These are phyloP conservation scores for Camponotus pennsylvanicus DNA, from an alignment of 1,140 invertebrate species.

Conservation along the genomic window DNA sequence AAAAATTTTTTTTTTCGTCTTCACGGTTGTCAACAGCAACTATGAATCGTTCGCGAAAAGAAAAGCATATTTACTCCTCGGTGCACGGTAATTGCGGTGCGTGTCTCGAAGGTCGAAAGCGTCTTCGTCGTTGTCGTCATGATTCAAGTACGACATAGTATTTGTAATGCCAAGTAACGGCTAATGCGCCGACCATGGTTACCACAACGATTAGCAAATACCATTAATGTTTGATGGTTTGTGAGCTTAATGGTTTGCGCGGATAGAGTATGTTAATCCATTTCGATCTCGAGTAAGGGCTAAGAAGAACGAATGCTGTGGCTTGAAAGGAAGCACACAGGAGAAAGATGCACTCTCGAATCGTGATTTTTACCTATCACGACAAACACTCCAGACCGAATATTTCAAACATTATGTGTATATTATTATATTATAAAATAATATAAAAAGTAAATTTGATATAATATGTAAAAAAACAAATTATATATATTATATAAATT, in stretches of 20 bases:
- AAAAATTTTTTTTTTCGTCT: not conserved
- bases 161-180: conserved; percentile 22
- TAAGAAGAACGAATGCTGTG: not conserved
- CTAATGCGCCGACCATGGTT: conserved; percentile 18
- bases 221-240: conserved; percentile 41
- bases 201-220: conserved; percentile 43
- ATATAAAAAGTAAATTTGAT: no score
- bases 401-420: no score
- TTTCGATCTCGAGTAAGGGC: conserved; percentile 14
- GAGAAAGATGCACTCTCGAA: no score
- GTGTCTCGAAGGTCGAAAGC: conserved; percentile 23
- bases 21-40: not conserved
- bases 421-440: no score
- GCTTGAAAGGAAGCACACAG: not conserved
- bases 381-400: no score
- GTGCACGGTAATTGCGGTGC: not conserved
- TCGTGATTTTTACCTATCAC: no score
- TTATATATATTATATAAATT: no score
- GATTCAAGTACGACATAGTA: conserved; percentile 23
- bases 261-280: not conserved
- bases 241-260: conserved; percentile 27
- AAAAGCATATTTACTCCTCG: conserved; percentile 38
- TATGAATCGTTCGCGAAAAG: conserved; percentile 7
- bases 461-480: no score
- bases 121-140: not conserved